These are phyloP conservation scores for Apodemus sylvaticus DNA, from an alignment of 2,113 vertebrate species.

Conservation along the genomic window DNA sequence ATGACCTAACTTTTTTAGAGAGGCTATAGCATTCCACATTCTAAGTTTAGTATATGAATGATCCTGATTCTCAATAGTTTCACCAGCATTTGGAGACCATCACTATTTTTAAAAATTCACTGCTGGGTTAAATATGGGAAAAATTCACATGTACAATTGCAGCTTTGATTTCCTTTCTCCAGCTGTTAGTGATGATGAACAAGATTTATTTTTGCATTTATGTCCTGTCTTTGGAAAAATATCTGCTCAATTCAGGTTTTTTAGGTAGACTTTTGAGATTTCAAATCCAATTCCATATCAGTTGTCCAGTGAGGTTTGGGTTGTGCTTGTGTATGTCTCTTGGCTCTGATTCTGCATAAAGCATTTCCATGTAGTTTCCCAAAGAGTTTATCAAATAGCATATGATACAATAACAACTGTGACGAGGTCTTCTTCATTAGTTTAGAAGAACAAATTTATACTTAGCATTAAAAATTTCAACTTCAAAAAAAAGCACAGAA, in stretches of 20 bases:
- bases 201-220: slow-evolving; percentile 30
- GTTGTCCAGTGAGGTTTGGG: background rate
- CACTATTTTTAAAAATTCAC: slow-evolving; percentile 66
- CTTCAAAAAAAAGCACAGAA: background rate
- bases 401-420: background rate
- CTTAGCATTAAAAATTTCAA: background rate
- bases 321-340: background rate
- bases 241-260: background rate
- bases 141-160: background rate
- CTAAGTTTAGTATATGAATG: background rate
- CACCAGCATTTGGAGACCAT: background rate
- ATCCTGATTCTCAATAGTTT: background rate
- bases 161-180: slow-evolving; percentile 7
- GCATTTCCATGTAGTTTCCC: background rate
- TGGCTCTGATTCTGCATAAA: background rate
- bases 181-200: background rate
- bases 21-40: background rate
- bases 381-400: background rate
- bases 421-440: background rate
- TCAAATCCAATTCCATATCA: background rate
- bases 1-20: background rate
- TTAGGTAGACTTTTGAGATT: background rate
- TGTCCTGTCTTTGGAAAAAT: background rate
- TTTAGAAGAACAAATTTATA: slow-evolving; percentile 19
- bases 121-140: background rate